Evolutionary conservation across 2,113 vertebrate species (phyloP).

Genomic region (Camelus bactrianus): DNA sequence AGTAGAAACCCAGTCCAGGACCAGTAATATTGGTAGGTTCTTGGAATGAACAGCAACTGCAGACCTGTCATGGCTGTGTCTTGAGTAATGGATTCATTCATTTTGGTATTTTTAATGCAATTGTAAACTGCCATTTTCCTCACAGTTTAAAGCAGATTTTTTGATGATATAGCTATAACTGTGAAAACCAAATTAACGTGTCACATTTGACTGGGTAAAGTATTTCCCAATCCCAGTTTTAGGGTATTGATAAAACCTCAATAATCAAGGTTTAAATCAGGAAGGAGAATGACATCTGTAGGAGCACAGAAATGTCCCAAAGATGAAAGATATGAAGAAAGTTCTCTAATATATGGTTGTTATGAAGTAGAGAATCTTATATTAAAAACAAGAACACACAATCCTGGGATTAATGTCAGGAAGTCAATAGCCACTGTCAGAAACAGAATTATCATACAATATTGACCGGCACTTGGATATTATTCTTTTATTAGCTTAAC

Average conservation of each 20-base stretch:
- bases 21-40: neutral
- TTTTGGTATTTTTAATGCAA: slow-evolving; percentile 36
- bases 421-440: neutral
- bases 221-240: slow-evolving; percentile 1
- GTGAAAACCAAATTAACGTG: slow-evolving; percentile 66
- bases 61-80: slow-evolving; percentile 26
- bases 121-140: slow-evolving; percentile 26
- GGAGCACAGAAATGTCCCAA: neutral
- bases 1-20: neutral
- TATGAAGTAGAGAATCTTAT: neutral
- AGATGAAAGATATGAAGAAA: slow-evolving; percentile 15
- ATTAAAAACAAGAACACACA: neutral
- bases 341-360: neutral
- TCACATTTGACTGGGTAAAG: slow-evolving; percentile 31
- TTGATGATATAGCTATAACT: slow-evolving; percentile 58
- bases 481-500: slow-evolving; percentile 31
- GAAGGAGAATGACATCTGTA: neutral
- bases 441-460: neutral
- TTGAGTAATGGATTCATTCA: slow-evolving; percentile 64
- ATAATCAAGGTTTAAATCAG: slow-evolving; percentile 58
- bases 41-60: slow-evolving; percentile 47
- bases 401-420: neutral
- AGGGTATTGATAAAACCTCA: neutral
- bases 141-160: neutral
- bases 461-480: neutral